phyloP scores from a whole-genome alignment of 2,113 vertebrate species.

The Herpailurus yagouaroundi region DNA sequence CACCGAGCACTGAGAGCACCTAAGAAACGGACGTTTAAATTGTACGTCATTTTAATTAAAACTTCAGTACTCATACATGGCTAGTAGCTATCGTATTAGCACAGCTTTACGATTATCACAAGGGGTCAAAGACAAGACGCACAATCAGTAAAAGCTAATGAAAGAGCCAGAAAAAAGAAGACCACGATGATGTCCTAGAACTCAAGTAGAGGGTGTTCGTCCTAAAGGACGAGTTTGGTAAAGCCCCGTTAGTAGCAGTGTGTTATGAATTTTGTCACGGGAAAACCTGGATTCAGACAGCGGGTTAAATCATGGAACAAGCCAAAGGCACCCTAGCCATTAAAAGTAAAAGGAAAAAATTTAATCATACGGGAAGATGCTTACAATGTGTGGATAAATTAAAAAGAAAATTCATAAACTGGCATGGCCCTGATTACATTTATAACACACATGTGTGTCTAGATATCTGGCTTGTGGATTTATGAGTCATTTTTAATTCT shows the following conservation, averaged over 20 bases:
- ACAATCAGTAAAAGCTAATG: neutral
- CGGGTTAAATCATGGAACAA: neutral
- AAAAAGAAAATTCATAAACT: neutral
- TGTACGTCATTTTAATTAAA: neutral
- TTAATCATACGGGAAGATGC: neutral
- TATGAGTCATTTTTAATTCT: neutral
- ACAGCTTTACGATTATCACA: neutral
- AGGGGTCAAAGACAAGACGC: neutral
- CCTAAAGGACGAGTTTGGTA: neutral
- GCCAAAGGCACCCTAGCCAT: neutral
- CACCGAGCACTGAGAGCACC: neutral
- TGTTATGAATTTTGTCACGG: neutral
- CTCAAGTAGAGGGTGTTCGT: neutral
- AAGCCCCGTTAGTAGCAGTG: neutral
- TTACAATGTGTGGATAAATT: neutral
- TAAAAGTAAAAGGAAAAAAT: neutral
- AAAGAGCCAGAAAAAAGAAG: neutral
- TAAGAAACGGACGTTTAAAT: neutral
- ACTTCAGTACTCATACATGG: neutral
- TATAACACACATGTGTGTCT: neutral
- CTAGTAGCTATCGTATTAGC: neutral
- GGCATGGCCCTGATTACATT: neutral
- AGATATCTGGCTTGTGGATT: neutral
- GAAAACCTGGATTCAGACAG: slow-evolving; percentile 7
- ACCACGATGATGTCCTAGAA: neutral